These are phyloP conservation scores for Sinopyrophorus schimmeli DNA, from an alignment of 2,888 invertebrate genomes.

Conservation along the genomic window DNA sequence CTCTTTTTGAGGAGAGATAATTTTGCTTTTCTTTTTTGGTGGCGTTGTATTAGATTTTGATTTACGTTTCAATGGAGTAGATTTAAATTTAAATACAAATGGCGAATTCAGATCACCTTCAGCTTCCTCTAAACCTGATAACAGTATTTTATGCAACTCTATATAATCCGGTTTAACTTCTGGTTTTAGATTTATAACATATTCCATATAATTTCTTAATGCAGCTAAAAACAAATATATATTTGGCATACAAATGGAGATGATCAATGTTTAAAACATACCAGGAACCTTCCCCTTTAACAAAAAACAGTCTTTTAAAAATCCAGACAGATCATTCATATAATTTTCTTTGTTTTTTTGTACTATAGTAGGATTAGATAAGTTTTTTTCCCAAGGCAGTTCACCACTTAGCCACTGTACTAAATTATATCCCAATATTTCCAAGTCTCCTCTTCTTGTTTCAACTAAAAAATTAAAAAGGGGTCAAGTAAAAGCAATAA, in stretches of 20 bases:
- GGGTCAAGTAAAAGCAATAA: background rate
- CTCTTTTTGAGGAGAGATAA: background rate
- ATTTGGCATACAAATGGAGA: constrained; percentile 10
- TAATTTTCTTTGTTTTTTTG: constrained; percentile 71
- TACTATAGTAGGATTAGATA: constrained; percentile 64
- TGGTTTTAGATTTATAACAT: constrained; percentile 69
- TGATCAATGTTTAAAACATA: constrained; percentile 10
- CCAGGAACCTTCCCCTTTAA: constrained; percentile 38
- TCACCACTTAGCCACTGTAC: constrained; percentile 85
- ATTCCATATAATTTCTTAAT: constrained; percentile 67
- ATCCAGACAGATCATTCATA: constrained; percentile 61
- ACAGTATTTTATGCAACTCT: constrained; percentile 69
- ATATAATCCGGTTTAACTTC: constrained; percentile 75
- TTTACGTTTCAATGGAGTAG: constrained; percentile 35
- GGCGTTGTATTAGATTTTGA: constrained; percentile 18
- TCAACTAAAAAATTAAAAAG: constrained; percentile 60
- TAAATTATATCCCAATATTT: constrained; percentile 92
- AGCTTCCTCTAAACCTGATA: constrained; percentile 65
- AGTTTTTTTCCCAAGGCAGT: constrained; percentile 81
- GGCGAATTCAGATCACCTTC: constrained; percentile 62
- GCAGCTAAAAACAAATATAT: constrained; percentile 58
- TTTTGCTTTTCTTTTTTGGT: constrained; percentile 22
- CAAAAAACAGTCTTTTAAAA: constrained; percentile 57
- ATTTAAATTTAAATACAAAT: constrained; percentile 59
- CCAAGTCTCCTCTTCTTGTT: constrained; percentile 90